Percentiles rank a stretch among this genome's conserved stretches.
phyloP scores from a whole-genome alignment of 2,113 vertebrate genomes.

The Pan paniscus region DNA sequence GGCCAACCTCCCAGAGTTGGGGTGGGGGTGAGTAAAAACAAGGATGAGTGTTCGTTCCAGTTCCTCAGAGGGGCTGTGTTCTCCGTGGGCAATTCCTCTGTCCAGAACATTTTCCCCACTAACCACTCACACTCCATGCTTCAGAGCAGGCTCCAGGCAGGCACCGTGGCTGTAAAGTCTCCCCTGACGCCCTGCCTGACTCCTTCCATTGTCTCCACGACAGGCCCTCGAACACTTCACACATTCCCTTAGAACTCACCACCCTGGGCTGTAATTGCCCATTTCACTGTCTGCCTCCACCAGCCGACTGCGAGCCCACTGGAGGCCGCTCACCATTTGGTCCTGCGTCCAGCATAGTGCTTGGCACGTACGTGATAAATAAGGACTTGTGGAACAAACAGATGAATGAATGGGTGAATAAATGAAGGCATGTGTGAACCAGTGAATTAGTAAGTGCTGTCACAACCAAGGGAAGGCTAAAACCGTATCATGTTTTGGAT shows the following conservation, averaged over 20 bases:
- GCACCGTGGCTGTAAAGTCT: neutral
- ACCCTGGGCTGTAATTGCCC: fast-evolving
- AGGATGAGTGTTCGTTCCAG: neutral
- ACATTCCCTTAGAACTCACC: too few species aligned
- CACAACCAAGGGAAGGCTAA: neutral
- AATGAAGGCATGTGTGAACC: neutral
- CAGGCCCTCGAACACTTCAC: fast-evolving
- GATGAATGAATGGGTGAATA: too few species aligned
- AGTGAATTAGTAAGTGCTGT: neutral
- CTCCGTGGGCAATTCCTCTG: neutral
- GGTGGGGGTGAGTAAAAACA: too few species aligned
- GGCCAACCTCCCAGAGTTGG: neutral
- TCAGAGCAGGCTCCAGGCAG: neutral
- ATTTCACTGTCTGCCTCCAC: neutral
- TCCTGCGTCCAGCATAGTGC: fast-evolving
- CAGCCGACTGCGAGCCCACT: neutral
- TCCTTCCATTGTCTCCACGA: neutral
- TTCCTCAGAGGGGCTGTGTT: too few species aligned
- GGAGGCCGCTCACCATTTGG: fast-evolving
- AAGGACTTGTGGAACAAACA: fast-evolving
- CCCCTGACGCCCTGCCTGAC: neutral
- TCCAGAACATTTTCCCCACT: neutral
- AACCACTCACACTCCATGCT: neutral
- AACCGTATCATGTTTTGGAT: neutral
- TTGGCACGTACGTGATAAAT: neutral